A percentile compares a stretch with the other conserved stretches of the same genome.
phyloP scores from a whole-genome alignment of 2,888 invertebrate species.

The Agrochola macilenta region DNA sequence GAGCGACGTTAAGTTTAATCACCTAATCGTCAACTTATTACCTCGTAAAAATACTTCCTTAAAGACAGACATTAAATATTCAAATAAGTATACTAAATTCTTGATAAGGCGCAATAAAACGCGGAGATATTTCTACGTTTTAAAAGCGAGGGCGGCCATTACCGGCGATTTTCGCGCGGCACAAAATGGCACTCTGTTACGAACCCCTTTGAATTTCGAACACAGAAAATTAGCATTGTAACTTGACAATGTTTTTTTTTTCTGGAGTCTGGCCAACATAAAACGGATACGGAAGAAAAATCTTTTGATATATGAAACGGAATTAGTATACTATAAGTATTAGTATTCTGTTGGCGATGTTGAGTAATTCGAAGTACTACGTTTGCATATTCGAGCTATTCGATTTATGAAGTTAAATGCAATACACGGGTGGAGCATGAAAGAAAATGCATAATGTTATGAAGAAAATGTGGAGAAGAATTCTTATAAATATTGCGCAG shows the following conservation, averaged over 20 bases:
- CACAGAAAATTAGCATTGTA: constrained; percentile 66
- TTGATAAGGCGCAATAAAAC: constrained; percentile 50
- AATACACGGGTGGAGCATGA: background rate
- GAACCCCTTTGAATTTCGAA: constrained; percentile 62
- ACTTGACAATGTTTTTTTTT: constrained; percentile 55
- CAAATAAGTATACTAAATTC: constrained; percentile 42
- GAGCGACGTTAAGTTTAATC: background rate
- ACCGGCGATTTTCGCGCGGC: constrained; percentile 67
- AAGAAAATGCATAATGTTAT: constrained; percentile 9
- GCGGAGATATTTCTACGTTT: constrained; percentile 44
- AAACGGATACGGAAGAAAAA: background rate
- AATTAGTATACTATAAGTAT: background rate
- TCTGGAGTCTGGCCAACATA: constrained; percentile 13
- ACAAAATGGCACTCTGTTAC: constrained; percentile 60
- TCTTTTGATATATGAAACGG: constrained; percentile 19
- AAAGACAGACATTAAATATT: constrained; percentile 45
- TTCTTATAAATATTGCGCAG: background rate
- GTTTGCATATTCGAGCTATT: background rate
- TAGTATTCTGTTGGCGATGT: constrained; percentile 1
- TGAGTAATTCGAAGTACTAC: background rate
- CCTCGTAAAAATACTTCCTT: constrained; percentile 41
- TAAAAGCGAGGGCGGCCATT: constrained; percentile 63
- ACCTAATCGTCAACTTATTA: constrained; percentile 19
- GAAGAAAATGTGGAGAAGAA: constrained; percentile 11
- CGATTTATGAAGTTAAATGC: constrained; percentile 2